Conservation (phyloP, 1,140 invertebrate species). For the Penaeus indicus region DNA sequence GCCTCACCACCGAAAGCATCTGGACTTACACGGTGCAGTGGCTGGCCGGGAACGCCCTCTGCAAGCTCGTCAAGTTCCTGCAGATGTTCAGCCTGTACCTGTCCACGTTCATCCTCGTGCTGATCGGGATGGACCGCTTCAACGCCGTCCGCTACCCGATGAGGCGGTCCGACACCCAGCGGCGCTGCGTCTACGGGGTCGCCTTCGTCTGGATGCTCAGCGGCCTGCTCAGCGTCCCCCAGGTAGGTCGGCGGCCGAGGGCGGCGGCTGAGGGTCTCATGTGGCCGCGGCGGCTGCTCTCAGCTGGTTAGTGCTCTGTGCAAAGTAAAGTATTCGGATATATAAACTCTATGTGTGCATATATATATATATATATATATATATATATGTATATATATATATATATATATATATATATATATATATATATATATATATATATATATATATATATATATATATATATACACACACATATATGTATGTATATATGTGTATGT, state of each 20-base stretch:
- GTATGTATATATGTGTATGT: too few species aligned
- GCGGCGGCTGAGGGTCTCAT: too few species aligned
- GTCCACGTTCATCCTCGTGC: slow-evolving; percentile 86
- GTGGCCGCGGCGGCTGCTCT: too few species aligned
- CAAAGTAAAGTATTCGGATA: neutral
- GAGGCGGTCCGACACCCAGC: slow-evolving; percentile 79
- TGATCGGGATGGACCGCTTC: slow-evolving; percentile 85
- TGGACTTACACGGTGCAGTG: slow-evolving; percentile 86
- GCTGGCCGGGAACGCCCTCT: slow-evolving; percentile 82
- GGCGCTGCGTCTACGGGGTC: slow-evolving; percentile 76
- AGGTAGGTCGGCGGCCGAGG: slow-evolving; percentile 75
- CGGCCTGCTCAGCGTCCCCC: slow-evolving; percentile 82
- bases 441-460: too few species aligned
- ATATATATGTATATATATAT: too few species aligned
- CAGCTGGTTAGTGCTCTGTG: neutral
- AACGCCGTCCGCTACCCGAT: slow-evolving; percentile 84
- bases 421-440: too few species aligned
- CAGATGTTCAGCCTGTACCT: slow-evolving; percentile 87
- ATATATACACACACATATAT: too few species aligned
- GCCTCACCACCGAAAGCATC: slow-evolving; percentile 82
- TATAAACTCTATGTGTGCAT: neutral
- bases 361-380: too few species aligned
- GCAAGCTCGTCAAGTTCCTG: slow-evolving; percentile 85
- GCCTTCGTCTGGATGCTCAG: slow-evolving; percentile 79
- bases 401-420: too few species aligned